Evolutionary conservation across 2,113 vertebrate species (phyloP).

Genomic region (Zosterops lateralis): DNA sequence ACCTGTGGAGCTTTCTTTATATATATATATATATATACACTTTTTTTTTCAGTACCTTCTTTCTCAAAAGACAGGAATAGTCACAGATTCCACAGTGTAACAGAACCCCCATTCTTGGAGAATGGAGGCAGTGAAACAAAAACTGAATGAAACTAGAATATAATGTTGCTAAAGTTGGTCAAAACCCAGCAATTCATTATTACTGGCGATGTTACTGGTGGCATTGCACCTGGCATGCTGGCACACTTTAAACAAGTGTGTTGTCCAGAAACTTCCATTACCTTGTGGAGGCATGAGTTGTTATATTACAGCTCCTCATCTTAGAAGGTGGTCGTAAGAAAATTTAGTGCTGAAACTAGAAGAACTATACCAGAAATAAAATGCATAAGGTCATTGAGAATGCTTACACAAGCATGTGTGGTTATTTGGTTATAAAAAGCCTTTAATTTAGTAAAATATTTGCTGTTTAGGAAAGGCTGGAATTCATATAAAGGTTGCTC

Average conservation of each 20-base stretch:
- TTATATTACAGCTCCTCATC: not conserved
- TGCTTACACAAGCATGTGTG: not conserved
- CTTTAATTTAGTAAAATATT: slow-evolving; percentile 24
- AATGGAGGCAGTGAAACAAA: not conserved
- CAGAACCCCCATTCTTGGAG: not conserved
- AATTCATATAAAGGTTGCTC: not conserved
- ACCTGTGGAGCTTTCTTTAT: not conserved
- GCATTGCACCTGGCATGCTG: not conserved
- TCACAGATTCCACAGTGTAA: not conserved
- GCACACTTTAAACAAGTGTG: not conserved
- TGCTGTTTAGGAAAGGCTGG: slow-evolving; percentile 2
- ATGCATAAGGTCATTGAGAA: not conserved
- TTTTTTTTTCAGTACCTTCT: not conserved
- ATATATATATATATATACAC: not conserved
- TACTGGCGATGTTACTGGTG: not conserved
- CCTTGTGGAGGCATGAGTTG: not conserved
- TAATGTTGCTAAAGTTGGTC: not conserved
- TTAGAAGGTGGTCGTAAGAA: not conserved
- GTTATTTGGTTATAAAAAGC: not conserved
- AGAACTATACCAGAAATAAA: slow-evolving; percentile 8
- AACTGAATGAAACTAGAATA: not conserved
- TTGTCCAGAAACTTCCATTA: not conserved
- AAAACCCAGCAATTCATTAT: not conserved
- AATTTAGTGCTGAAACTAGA: not conserved
- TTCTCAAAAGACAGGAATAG: not conserved